A percentile compares a stretch with the other conserved stretches of the same genome.
Conservation (phyloP, 30 jellyfish, hydroid and myxozoan species). For the Pelagia noctiluca region DNA sequence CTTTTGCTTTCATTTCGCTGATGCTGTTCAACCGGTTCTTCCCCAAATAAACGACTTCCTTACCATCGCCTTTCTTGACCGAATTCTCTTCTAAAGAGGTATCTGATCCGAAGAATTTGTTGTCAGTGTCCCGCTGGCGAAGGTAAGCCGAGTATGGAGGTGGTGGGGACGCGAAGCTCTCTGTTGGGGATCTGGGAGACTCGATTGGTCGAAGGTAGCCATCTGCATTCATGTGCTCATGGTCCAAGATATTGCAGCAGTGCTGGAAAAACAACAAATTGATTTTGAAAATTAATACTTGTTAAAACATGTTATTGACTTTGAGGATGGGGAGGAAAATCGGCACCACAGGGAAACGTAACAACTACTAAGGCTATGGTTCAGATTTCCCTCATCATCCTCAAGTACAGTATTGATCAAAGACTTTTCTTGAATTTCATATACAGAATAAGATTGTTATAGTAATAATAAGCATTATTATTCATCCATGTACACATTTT, state of each 20-base stretch:
- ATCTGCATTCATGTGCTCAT: constrained; percentile 72
- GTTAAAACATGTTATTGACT: no score
- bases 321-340: no score
- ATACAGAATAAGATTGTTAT: no score
- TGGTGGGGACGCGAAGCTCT: constrained; percentile 76
- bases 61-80: constrained; percentile 36
- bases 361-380: no score
- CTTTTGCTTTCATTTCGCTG: constrained; percentile 74
- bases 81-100: constrained; percentile 42
- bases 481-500: no score
- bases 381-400: no score
- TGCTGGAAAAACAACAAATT: constrained; percentile 37
- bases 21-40: constrained; percentile 41
- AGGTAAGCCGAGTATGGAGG: constrained; percentile 79
- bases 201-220: constrained; percentile 83
- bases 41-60: constrained; percentile 38
- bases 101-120: constrained; percentile 68
- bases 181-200: constrained; percentile 70
- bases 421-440: no score
- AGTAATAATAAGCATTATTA: no score
- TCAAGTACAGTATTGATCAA: no score
- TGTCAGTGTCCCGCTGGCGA: constrained; percentile 27
- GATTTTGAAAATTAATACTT: no score
- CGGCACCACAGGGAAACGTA: no score
- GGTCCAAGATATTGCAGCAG: constrained; percentile 69